phyloP scores from a whole-genome alignment of 2,888 invertebrate genomes.

The Agrochola litura region DNA sequence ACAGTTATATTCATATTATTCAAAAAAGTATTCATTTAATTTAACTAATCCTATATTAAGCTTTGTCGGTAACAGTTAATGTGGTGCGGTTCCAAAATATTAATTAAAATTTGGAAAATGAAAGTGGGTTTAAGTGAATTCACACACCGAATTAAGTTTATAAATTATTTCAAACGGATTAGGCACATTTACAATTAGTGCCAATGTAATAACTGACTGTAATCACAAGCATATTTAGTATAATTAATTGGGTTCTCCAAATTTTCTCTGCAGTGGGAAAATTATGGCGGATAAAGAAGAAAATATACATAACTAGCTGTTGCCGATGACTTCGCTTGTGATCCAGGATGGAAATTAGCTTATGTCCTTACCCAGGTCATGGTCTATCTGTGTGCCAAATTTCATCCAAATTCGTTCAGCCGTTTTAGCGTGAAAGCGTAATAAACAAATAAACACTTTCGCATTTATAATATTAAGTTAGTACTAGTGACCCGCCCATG shows the following conservation, averaged over 20 bases:
- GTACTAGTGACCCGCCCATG: neutral
- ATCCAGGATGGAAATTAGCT: no score
- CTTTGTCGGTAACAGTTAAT: constrained; percentile 63
- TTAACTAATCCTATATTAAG: constrained; percentile 63
- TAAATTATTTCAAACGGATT: constrained; percentile 44
- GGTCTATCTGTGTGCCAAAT: no score
- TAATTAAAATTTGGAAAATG: constrained; percentile 56
- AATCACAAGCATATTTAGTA: neutral
- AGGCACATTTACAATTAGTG: constrained; percentile 36
- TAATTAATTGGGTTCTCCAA: neutral
- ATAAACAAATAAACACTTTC: no score
- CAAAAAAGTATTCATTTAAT: constrained; percentile 60
- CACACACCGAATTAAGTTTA: constrained; percentile 50
- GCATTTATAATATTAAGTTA: no score
- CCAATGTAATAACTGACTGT: constrained; percentile 15
- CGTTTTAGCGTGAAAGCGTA: no score
- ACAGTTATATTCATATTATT: constrained; percentile 62
- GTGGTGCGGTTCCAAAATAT: constrained; percentile 55
- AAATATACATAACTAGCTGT: neutral
- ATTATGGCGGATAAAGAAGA: neutral
- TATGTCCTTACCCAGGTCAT: no score
- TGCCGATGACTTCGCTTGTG: no score
- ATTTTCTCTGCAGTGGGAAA: neutral
- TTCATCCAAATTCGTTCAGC: no score
- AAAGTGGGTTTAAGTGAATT: constrained; percentile 58